phyloP scores from a whole-genome alignment of 2,888 invertebrate genomes.

The Diabrotica balteata region DNA sequence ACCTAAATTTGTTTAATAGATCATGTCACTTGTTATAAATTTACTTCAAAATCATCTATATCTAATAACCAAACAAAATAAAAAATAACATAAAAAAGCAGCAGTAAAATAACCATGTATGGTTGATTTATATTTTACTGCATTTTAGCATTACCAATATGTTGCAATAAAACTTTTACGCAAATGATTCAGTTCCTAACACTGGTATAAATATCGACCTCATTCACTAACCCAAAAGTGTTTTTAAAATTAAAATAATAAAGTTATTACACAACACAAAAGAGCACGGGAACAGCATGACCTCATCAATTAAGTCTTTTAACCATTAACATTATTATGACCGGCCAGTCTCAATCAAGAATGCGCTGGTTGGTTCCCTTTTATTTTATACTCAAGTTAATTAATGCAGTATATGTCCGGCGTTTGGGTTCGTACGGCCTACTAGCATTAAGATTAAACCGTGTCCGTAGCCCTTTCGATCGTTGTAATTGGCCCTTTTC shows the following conservation, averaged over 20 bases:
- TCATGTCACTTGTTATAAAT: too few relatives aligned
- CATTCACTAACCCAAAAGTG: too few relatives aligned
- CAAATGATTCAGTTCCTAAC: too few relatives aligned
- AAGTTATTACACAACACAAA: slow-evolving; percentile 23
- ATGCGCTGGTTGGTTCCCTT: slow-evolving; percentile 32
- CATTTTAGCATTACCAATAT: too few relatives aligned
- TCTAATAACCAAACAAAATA: too few relatives aligned
- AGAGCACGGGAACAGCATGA: slow-evolving; percentile 48
- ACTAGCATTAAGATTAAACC: background rate
- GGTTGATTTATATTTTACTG: too few relatives aligned
- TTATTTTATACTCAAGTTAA: slow-evolving; percentile 36
- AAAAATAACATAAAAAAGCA: too few relatives aligned
- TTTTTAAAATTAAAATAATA: background rate
- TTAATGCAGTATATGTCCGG: slow-evolving; percentile 48
- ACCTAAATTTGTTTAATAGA: too few relatives aligned
- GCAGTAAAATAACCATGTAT: too few relatives aligned
- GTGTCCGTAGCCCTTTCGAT: background rate
- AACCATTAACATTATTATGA: slow-evolving; percentile 33
- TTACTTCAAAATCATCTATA: too few relatives aligned
- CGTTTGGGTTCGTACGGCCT: slow-evolving; percentile 14
- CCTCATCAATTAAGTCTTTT: slow-evolving; percentile 51
- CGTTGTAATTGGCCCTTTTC: slow-evolving; percentile 16
- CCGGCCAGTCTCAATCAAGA: slow-evolving; percentile 38
- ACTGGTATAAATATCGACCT: too few relatives aligned
- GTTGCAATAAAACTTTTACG: too few relatives aligned